A percentile compares a stretch with the other conserved stretches of the same genome.
These are phyloP conservation scores for Rhinogobius similis DNA, from an alignment of 2,113 vertebrate species.

Conservation along the genomic window DNA sequence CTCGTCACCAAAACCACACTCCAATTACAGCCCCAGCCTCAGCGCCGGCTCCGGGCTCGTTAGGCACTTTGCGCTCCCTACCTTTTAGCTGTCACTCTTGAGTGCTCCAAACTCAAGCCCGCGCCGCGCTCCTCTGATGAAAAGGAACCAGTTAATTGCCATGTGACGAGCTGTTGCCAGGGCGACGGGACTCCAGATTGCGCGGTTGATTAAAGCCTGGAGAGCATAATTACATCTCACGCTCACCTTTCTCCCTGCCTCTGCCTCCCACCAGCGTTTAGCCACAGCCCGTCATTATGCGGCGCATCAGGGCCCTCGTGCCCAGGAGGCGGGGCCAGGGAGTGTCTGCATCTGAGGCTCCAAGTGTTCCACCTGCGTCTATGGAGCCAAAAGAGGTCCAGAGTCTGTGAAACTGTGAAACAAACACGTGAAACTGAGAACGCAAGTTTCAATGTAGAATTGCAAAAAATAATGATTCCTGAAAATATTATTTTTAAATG, in stretches of 20 bases:
- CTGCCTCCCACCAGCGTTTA: constrained; percentile 19
- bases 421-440: too few relatives aligned
- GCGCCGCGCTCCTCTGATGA: constrained; percentile 40
- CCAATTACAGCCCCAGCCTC: constrained; percentile 59
- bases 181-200: constrained; percentile 31
- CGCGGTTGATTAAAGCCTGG: constrained; percentile 49
- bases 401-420: too few relatives aligned
- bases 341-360: too few relatives aligned
- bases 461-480: too few relatives aligned
- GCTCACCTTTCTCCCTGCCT: constrained; percentile 57
- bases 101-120: constrained; percentile 38
- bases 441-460: too few relatives aligned
- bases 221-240: constrained; percentile 65
- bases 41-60: constrained; percentile 37
- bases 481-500: too few relatives aligned
- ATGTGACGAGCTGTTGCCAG: constrained; percentile 59
- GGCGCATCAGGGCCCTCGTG: constrained; percentile 5
- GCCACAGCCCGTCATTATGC: constrained; percentile 30
- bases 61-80: constrained; percentile 38
- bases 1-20: constrained; percentile 38
- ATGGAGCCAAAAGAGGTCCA: too few relatives aligned
- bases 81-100: constrained; percentile 48
- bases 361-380: neutral
- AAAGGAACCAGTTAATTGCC: constrained; percentile 63
- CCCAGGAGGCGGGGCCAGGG: neutral